Evolutionary conservation across 2,797 vertebrate genomes (phyloP).

Genomic region (Notoglanidium macrostoma): DNA sequence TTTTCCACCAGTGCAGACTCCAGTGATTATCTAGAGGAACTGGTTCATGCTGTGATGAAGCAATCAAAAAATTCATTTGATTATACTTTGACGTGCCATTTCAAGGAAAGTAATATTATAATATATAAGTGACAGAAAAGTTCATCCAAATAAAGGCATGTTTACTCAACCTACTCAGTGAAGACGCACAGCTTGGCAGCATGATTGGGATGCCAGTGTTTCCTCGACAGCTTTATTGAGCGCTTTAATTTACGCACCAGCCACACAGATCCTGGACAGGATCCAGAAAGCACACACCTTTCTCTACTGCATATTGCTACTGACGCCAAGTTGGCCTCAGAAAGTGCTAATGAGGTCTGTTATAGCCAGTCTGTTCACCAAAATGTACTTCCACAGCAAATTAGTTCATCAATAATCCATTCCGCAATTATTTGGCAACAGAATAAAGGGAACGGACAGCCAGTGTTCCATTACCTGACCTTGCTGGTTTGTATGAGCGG

Average conservation of each 20-base stretch:
- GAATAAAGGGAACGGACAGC: conserved; percentile 8
- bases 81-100: background rate
- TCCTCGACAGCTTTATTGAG: conserved; percentile 32
- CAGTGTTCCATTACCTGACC: conserved; percentile 15
- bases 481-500: conserved; percentile 20
- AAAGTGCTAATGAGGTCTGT: conserved; percentile 61
- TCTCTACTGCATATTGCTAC: conserved; percentile 7
- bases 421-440: conserved; percentile 46
- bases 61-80: background rate
- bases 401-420: conserved; percentile 75
- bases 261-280: conserved; percentile 55
- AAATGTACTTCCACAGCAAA: conserved; percentile 72
- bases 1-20: background rate
- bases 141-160: background rate
- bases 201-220: conserved; percentile 7
- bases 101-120: background rate
- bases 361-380: conserved; percentile 62
- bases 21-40: background rate
- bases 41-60: background rate
- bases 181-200: background rate
- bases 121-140: background rate
- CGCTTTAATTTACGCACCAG: conserved; percentile 31
- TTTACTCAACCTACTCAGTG: conserved; percentile 8
- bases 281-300: conserved; percentile 21
- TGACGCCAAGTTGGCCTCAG: conserved; percentile 16